Base-by-base conservation (phyloP, 2,888 invertebrate species). In the Herminia tarsipennalis region DNA sequence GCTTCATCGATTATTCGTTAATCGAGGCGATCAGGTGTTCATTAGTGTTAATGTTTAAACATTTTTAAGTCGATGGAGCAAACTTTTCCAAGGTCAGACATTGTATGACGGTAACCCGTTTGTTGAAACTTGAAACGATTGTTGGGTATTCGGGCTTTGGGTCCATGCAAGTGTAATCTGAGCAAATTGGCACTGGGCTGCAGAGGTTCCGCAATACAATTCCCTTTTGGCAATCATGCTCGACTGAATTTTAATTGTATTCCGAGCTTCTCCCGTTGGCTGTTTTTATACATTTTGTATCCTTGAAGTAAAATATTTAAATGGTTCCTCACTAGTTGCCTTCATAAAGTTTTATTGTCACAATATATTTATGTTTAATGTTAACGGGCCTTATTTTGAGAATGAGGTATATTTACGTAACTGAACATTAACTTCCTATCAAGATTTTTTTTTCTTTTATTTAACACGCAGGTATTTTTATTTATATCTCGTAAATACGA, bases 181-280 rank as follows among this genome's bases (percentile, higher is more conserved):
- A 35, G 25, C 22, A 30, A 43, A 35, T 25, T 43, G 30, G 24
- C 43, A 43, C 16, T 5, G 4, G 24, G 5, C 18, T 30, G 14
- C 40, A 28, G 47, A 42, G 41, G 47, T 47, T 59, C 27, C 36
- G 39, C 46, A 46, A 49, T 47, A 47, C 47, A 54, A 51, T 62
- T 57, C 50, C 39, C 40, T 44, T 38, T 57, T 57, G 43, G 41
- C 32, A 42, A 44, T 30, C 53, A 42, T 30, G 39, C 43, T 42
- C 34, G 6, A 39, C 40, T 47, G 39, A 65, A 53, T 65, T 62
- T 65, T 65, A 62, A 62, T 65, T 56, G 43, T 36, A 56, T 44
- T 56, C 37, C 35, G 29, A 41, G 42, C 30, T 33, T 27, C 30
- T 32, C 48, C 35, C 30, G 39, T 14, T 37, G 39, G 47, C 38